Evolutionary conservation across 2,888 invertebrate genomes (phyloP).

Genomic region (Smittia sp.): DNA sequence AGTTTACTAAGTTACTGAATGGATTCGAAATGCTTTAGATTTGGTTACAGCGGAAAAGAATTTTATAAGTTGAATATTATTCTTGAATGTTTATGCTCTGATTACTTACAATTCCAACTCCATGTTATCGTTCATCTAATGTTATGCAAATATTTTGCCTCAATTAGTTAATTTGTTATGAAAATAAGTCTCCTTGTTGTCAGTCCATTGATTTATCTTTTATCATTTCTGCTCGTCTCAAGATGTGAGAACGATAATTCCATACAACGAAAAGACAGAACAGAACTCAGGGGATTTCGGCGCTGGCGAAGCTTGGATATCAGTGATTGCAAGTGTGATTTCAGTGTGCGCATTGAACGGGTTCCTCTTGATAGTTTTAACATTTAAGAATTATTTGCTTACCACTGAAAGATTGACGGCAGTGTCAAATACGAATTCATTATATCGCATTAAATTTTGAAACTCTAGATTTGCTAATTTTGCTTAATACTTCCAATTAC

Average conservation of each 20-base stretch:
- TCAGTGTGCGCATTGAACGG: constrained; percentile 19
- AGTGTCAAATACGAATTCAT: constrained; percentile 23
- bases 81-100: background rate
- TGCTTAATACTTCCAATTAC: constrained; percentile 22
- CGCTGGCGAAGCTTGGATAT: background rate
- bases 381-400: constrained; percentile 17
- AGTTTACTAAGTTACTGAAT: constrained; percentile 19
- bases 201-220: constrained; percentile 5
- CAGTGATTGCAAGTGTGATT: background rate
- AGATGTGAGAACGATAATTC: too few species aligned
- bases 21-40: background rate
- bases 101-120: background rate
- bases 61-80: background rate
- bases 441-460: constrained; percentile 6
- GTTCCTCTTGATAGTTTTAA: background rate
- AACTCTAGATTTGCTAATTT: constrained; percentile 1
- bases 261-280: background rate
- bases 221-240: background rate
- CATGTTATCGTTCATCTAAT: background rate
- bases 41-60: background rate
- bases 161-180: background rate
- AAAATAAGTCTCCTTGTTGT: constrained; percentile 37
- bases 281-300: background rate
- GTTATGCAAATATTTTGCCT: background rate
- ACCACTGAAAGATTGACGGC: constrained; percentile 11